Base-by-base conservation (phyloP, 2,113 vertebrate genomes). In the Ia io region DNA sequence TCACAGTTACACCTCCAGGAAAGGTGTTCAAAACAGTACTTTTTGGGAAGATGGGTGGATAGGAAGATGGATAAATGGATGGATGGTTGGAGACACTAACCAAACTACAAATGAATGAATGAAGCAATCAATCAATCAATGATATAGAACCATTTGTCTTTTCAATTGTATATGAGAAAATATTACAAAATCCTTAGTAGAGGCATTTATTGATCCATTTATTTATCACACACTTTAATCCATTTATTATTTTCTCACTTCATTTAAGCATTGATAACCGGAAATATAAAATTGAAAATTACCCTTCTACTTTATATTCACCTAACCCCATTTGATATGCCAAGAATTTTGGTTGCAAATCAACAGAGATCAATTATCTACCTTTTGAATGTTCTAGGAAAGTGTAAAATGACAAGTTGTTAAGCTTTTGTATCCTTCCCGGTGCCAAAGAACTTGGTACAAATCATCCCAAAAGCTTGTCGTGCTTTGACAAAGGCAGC, bases 271-370 rank as follows among this genome's bases (percentile, higher is more conserved):
- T 28, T 63, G 23, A 56, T 83, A 77, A 42, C 71, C 79, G 2
- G 17, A 93, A 96, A 80, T 22, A 47, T 44, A 91, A 88, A 88
- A 84, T 20, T 91, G 42, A 87, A 90, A 96, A 95, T 92, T 71
- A 73, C 22, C 83, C 28, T 51, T 20, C 28, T 94, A 30, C 20
- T 91, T 91, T 92, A 51, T 47, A 35, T 51, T 74, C 9, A n/a
- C 28, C 30, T 56, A 73, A 61, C 2, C 3, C 30, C 14, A 92
- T 25, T 83, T 83, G 79, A 65, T 70, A 77, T 35, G 61, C 35
- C n/a, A 88, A 84, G 22, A 84, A 56, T 88, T 96, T 93, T 16
- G 7, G n/a, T 74, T 93, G 28, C n/a, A 49, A 83, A 59, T 90
- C 51, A 94, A 59, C 30, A 85, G 42, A 82, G 20, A 59, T 67